Percentiles rank a stretch among this genome's conserved stretches.
Conservation (phyloP, 1,140 invertebrate species). For the Rhyacophila brunnea region DNA sequence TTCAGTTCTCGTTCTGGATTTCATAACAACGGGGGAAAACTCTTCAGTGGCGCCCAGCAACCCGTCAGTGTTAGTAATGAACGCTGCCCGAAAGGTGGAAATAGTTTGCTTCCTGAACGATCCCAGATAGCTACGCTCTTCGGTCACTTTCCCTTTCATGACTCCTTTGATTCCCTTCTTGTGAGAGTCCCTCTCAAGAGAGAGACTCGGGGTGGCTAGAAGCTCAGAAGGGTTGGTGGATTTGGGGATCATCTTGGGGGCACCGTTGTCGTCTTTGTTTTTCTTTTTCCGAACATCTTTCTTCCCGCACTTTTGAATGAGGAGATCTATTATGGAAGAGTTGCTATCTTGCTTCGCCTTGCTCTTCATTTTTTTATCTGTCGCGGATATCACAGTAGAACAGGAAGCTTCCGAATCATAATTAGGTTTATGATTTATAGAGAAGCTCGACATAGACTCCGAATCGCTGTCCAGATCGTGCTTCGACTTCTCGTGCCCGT, state of each 20-base stretch:
- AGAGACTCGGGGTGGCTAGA: conserved; percentile 59
- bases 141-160: conserved; percentile 54
- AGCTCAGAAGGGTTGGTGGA: conserved; percentile 57
- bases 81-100: conserved; percentile 65
- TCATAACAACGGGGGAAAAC: conserved; percentile 70
- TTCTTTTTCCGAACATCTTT: conserved; percentile 59
- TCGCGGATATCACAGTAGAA: conserved; percentile 57
- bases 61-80: conserved; percentile 62
- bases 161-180: conserved; percentile 52
- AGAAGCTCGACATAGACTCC: conserved; percentile 66
- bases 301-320: conserved; percentile 62
- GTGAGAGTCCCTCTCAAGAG: conserved; percentile 48
- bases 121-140: conserved; percentile 60
- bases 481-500: conserved; percentile 46
- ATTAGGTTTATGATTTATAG: conserved; percentile 55
- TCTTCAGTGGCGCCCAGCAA: conserved; percentile 56
- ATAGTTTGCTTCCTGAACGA: conserved; percentile 71
- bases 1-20: conserved; percentile 73
- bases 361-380: conserved; percentile 46
- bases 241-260: conserved; percentile 56
- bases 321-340: conserved; percentile 65
- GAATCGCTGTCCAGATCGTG: conserved; percentile 62
- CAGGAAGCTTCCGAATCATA: conserved; percentile 68
- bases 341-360: conserved; percentile 48
- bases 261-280: conserved; percentile 50